Base-by-base conservation (phyloP, 2,888 invertebrate genomes). In the Plagiodera versicolora region DNA sequence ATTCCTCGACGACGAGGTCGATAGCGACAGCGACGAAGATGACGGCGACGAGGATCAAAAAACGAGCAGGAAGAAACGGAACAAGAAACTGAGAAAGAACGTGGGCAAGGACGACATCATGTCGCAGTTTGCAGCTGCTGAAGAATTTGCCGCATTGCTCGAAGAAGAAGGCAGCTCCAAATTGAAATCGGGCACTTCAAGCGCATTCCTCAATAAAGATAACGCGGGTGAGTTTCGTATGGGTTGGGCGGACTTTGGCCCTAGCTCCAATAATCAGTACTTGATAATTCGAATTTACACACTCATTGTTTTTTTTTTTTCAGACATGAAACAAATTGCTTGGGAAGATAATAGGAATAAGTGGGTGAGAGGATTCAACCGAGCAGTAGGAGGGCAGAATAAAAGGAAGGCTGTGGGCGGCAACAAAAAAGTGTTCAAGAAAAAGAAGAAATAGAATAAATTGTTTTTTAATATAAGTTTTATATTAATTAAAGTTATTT, bases 131-230 rank as follows among this genome's bases (percentile, higher is more conserved):
- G 91, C 92, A 1, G 90, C 92, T 0, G 93, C 93, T 0, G 94
- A 94, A 78, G 89, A 95, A 80, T 96, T 96, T 82, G 89, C 95
- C 0, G 89, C 91, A 47, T 83, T 95, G 69, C 81, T 97, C 55
- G 95, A 96, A 79, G 92, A 94, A 61, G 91, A 91, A 50, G 90
- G 90, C 0, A 83, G 85, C 49, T 84, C 86, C 2, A 79, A 78
- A 64, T 63, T 75, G 9, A 82, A 81, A 65, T 83, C 84, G 51
- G 88, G 88, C 17, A 88, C 90, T 16, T 87, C 89, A 49, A 86
- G 87, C 77, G 87, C 86, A 0, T 82, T 91, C 9, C 86, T 87
- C 2, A 91, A 91, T 72, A 85, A 84, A 58, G 94, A 94, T 74
- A 92, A 92, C 72, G 86, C 94, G 0, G 88, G 90, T 83, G 77